These are phyloP conservation scores for Microdon myrmicae DNA, from an alignment of 2,888 invertebrate genomes.

Conservation along the genomic window DNA sequence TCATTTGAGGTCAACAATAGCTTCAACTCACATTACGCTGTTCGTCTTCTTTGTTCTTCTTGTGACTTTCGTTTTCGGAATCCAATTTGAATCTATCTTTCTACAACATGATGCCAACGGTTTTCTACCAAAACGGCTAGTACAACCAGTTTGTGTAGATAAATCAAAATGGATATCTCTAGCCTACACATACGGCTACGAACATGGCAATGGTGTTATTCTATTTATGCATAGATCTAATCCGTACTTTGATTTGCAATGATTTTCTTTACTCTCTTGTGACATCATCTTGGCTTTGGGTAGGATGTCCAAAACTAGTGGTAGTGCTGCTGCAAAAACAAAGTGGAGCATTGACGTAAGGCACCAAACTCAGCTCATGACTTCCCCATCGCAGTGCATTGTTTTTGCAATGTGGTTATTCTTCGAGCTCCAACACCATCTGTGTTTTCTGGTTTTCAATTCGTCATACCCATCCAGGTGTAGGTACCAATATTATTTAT, in stretches of 20 bases:
- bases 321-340: too few relatives aligned
- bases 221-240: slow-evolving; percentile 3
- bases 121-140: neutral
- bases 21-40: neutral
- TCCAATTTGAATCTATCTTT: slow-evolving; percentile 22
- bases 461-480: too few relatives aligned
- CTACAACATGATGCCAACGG: slow-evolving; percentile 6
- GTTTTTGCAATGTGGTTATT: neutral
- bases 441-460: slow-evolving; percentile 30
- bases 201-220: slow-evolving; percentile 12
- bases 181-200: neutral
- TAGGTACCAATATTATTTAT: too few relatives aligned
- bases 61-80: slow-evolving; percentile 29
- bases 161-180: neutral
- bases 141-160: slow-evolving; percentile 22
- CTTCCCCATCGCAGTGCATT: too few relatives aligned
- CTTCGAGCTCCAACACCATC: slow-evolving; percentile 15
- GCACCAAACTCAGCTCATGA: too few relatives aligned
- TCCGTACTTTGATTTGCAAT: slow-evolving; percentile 10
- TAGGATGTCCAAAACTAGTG: slow-evolving; percentile 26
- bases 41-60: neutral
- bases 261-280: slow-evolving; percentile 10
- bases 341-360: slow-evolving; percentile 35
- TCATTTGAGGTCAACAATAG: slow-evolving; percentile 23
- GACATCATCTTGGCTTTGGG: slow-evolving; percentile 11